Base-by-base conservation (phyloP, 2,797 vertebrate genomes). In the Acanthopagrus latus region DNA sequence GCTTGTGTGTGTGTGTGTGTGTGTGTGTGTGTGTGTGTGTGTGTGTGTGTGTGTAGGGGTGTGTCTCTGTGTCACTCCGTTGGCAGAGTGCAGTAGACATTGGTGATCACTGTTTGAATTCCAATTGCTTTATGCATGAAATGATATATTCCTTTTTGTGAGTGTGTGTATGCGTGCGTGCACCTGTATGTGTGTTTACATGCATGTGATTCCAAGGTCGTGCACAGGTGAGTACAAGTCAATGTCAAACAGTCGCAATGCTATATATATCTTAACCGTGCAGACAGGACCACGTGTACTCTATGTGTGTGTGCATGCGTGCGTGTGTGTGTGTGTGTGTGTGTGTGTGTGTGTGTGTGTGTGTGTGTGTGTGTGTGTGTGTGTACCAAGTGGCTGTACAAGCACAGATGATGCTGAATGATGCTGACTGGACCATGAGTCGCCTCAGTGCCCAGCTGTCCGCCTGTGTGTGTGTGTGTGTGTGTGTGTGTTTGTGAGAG, bases 341-440 rank as follows among this genome's bases (percentile, higher is more conserved):
- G 47, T 21, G 16, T 29, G 38, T 48, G 57, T 33, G 1, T 56
- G 44, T 46, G 38, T 56, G 25, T 25, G 25, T 25, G 25, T 25
- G 25, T 25, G 25, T 25, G 25, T 25, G 25, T 25, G 25, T 25
- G 25, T 25, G 25, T 25, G 25, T 25, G 25, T 25, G 25, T 25
- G 44, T 46, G 38, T 56, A 54, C 38, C 62, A 58, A 83, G 64
- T 71, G 72, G 62, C 38, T 79, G 59, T 57, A 80, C 52, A 58
- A 71, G 78, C 80, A 78, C 60, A 80, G 80, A 86, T 85, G 87
- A 89, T 83, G 76, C 83, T 89, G 81, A 89, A 84, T 69, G 75
- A 86, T 80, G 78, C 69, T 85, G 88, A 91, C 85, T 74, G 80
- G 74, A 81, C 80, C 81, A 73, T 75, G 84, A 90, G 74, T 85